Conservation (phyloP, 2,113 vertebrate genomes). For the Passer domesticus region DNA sequence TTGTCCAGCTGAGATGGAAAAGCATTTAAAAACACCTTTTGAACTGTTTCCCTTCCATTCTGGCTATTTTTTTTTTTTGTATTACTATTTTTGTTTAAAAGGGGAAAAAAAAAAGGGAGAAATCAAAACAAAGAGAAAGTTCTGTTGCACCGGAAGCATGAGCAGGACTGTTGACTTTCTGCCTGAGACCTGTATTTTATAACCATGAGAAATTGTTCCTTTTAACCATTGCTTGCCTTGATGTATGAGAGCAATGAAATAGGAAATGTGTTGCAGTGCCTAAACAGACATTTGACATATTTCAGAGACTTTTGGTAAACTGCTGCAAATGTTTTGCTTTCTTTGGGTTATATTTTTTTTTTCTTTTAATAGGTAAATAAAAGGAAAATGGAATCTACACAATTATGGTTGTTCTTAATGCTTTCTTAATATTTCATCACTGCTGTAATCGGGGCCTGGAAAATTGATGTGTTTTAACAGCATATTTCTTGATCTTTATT, state of each 20-base stretch:
- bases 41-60: not conserved
- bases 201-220: not conserved
- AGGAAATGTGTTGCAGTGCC: not conserved
- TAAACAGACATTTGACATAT: not conserved
- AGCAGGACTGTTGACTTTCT: not conserved
- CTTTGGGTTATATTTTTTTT: not conserved
- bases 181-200: not conserved
- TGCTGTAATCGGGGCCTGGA: not conserved
- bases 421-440: not conserved
- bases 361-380: not conserved
- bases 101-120: not conserved
- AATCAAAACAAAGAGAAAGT: not conserved
- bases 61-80: not conserved
- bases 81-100: not conserved
- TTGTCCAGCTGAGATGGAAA: not conserved
- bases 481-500: not conserved
- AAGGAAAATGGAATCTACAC: not conserved
- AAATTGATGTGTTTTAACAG: not conserved
- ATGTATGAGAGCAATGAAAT: not conserved
- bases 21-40: conserved; percentile 3
- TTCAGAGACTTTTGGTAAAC: not conserved
- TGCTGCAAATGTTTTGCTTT: not conserved
- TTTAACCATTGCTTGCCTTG: not conserved
- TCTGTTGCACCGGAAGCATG: not conserved
- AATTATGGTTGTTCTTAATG: not conserved